These are phyloP conservation scores for Pseudomyrmex cubaensis DNA, from an alignment of 1,140 invertebrate genomes.

Conservation along the genomic window DNA sequence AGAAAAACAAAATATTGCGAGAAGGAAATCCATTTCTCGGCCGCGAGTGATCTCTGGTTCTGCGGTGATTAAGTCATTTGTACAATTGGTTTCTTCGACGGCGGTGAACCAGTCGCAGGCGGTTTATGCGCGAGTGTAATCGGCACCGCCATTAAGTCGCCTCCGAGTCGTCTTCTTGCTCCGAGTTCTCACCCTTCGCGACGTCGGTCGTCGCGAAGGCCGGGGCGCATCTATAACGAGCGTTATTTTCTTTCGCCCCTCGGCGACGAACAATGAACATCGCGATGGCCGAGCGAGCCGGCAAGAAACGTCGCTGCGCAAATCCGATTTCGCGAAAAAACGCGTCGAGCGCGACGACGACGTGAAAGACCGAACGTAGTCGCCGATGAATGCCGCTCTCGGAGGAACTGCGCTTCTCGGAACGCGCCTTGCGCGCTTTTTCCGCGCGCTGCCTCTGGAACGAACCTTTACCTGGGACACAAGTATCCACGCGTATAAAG, in stretches of 20 bases:
- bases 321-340: slow-evolving; percentile 59
- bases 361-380: slow-evolving; percentile 47
- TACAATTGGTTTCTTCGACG: slow-evolving; percentile 41
- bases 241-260: slow-evolving; percentile 45
- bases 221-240: slow-evolving; percentile 61
- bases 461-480: slow-evolving; percentile 54
- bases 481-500: slow-evolving; percentile 55
- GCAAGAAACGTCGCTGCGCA: slow-evolving; percentile 45
- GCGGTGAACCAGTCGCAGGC: slow-evolving; percentile 53
- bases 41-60: slow-evolving; percentile 11
- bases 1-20: too few species aligned
- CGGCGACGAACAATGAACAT: slow-evolving; percentile 47
- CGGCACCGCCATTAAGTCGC: slow-evolving; percentile 49
- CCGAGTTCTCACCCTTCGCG: neutral
- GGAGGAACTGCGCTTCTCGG: slow-evolving; percentile 58
- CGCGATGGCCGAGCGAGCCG: slow-evolving; percentile 24
- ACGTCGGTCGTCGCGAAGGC: slow-evolving; percentile 25
- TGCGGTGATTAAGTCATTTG: slow-evolving; percentile 42
- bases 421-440: slow-evolving; percentile 54
- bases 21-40: neutral
- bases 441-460: slow-evolving; percentile 40
- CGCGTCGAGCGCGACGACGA: slow-evolving; percentile 26
- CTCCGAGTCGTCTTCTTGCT: slow-evolving; percentile 37
- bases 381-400: slow-evolving; percentile 57
- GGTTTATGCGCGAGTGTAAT: slow-evolving; percentile 33